Evolutionary conservation across 2,113 vertebrate genomes (phyloP), one percentile per base, ranked within the genome.

Genomic region (Gymnogyps californianus): DNA sequence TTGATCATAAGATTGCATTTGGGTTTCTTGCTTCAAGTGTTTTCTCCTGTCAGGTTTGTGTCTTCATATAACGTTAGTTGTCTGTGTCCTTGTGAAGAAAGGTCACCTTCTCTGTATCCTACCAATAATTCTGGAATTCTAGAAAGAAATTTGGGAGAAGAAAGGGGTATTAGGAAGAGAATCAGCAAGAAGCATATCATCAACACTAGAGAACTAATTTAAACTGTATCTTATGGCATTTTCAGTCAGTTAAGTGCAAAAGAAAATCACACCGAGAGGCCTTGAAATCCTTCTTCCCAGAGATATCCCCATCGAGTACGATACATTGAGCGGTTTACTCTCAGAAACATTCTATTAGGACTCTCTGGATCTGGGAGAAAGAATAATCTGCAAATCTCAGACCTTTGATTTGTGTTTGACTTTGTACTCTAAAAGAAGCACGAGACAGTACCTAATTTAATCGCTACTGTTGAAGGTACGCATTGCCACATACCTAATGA

Each of bases 11-110:
- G 98, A 98, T 98, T 98, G 98, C 97, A 97, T 98, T 98, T 98
- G 98, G 98, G 96, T 98, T 98, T 99, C 98, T 98, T 98, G 98
- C 98, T 99, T 99, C 98, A 98, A 99, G 98, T 99, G 99, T 98
- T 98, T 98, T 98, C 97, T 98, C 97, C 97, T 97, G 97, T 98
- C 98, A 98, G 98, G 98, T 98, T 98, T 98, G 98, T 98, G 98
- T 99, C 98, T 98, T 98, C 98, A 98, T 98, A 97, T 98, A 98
- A 97, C 97, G 98, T 97, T 98, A 99, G 98, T 99, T 98, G 98
- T 98, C 98, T 99, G 98, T 98, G 98, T 99, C 99, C 98, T 99
- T 98, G 97, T 98, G 98, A 99, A 99, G 99, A 99, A 99, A 98
- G 98, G 98, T 99, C 98, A 98, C 98, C 98, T 97, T 98, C 98